phyloP scores from a whole-genome alignment of 2,888 invertebrate species.

The Tryphoninae sp. region DNA sequence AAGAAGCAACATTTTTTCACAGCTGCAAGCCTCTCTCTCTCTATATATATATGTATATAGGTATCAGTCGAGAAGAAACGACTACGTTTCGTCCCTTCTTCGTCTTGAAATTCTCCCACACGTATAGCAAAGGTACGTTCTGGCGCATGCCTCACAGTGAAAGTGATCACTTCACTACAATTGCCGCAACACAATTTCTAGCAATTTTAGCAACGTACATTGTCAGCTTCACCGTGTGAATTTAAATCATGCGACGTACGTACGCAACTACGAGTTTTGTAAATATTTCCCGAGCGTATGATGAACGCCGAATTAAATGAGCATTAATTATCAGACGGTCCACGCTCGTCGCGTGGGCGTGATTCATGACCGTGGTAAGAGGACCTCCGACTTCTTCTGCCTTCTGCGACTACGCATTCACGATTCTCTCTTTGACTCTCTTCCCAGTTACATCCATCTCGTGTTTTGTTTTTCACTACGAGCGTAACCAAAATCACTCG shows the following conservation, averaged over 20 bases:
- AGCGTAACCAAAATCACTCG: constrained; percentile 15
- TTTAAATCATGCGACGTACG: constrained; percentile 6
- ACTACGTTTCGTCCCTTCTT: constrained; percentile 30
- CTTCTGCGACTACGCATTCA: constrained; percentile 52
- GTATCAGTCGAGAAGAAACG: constrained; percentile 20
- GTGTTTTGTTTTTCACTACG: background rate
- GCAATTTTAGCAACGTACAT: constrained; percentile 26
- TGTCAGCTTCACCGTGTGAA: constrained; percentile 23
- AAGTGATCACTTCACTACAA: constrained; percentile 22
- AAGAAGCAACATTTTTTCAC: constrained; percentile 21
- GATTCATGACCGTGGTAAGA: constrained; percentile 76
- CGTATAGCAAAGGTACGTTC: constrained; percentile 13
- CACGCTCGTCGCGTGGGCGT: constrained; percentile 77
- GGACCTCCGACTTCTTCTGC: constrained; percentile 66
- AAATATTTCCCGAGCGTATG: constrained; percentile 77
- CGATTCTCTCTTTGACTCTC: constrained; percentile 51
- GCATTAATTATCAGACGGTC: constrained; percentile 79
- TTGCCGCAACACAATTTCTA: constrained; percentile 29
- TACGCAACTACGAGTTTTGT: constrained; percentile 69
- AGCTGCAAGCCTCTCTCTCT: constrained; percentile 11
- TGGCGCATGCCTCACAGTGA: constrained; percentile 11
- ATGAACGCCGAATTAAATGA: constrained; percentile 80
- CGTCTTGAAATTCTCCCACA: constrained; percentile 12
- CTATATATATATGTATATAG: background rate
- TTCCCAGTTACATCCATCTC: constrained; percentile 8